Evolutionary conservation across 2,888 invertebrate genomes (phyloP), one percentile per base, ranked within the genome.

Genomic region (Dynastes maya): DNA sequence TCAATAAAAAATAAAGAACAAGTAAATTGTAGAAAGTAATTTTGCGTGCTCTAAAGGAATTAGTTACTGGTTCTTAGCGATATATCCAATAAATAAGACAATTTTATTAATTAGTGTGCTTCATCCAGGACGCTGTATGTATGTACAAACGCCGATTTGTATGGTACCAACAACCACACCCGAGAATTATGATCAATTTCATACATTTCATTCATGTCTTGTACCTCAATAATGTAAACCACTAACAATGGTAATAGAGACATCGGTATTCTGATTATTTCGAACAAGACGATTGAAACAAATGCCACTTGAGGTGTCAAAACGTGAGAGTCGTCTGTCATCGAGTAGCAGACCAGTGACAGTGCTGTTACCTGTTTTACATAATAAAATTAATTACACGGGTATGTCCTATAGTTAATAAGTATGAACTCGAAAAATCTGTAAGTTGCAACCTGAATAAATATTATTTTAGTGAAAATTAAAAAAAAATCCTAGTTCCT

Each of bases 241-340:
- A 94, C 90, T 89, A 95, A 90, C 90, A 95, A 90, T 65, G 95
- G 95, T 85, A 97, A 91, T 88, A 96, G 91, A 83, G 94, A 93
- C 89, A 98, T 90, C 79, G 97, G 97, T 89, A 97, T 91, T 87
- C 96, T 92, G 88, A 98, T 93, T 84, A 95, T 93, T 89, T 95
- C 95, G 91, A 98, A 97, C 84, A 98, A 91, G 53, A 96, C 92
- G 86, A 98, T 91, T 82, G 96, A 94, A 76, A 97, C 97, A 90
- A 98, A 97, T 80, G 95, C 95, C 88, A 93, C 94, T 88, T 94
- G 91, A 32, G 96, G 94, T 84, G 94, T 95, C 88, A 98, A 90
- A 82, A 94, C 88, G 89, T 97, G 92, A 84, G 92, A 91, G 63
- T 92, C 91, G 85, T 92, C 92, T 83, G 91, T 89, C 85, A 94